Base-by-base conservation (phyloP, 2,888 invertebrate species). In the Elegia similella region DNA sequence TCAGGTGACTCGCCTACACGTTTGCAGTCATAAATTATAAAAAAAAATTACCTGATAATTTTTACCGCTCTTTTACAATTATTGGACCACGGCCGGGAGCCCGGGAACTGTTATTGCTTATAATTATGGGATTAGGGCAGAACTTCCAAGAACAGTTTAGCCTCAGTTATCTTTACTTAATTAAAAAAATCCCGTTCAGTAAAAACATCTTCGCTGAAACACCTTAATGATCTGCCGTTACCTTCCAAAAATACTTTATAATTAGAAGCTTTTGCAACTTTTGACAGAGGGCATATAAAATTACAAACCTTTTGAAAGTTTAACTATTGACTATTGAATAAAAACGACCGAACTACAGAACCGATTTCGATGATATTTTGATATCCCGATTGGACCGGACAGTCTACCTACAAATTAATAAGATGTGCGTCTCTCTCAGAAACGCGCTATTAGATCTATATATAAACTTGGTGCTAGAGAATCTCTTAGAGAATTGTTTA, bases 41-140 rank as follows among this genome's bases (percentile, higher is more conserved):
- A 42, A 17, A 34, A 29, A 34, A 15, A 29, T 38, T 34, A 0
- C 42, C 12, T 15, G 47, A 46, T 34, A 55, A 47, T 0, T 34
- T 34, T 34, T 34, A 34, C 1, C 38, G 38, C 38, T 38, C 2
- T n/a, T 38, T 5, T 5, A 38, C 10, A 38, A 2, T 16, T 32
- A 54, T 57, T 58, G 17, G n/a, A 34, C 43, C 44, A 23, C 10
- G 7, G 30, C 23, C 44, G 42, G 48, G 55, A 56, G 57, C 57
- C 56, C 42, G 43, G 56, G 59, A 65, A 63, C 60, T 62, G 65
- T 62, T 65, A 65, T 65, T 63, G 60, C 65, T 59, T 63, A 65
- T 63, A 62, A 63, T 63, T 65, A 65, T 63, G 62, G 62, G 60
- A 65, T 65, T 65, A 65, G 62, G 60, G 59, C 58, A 58, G 55